Base-by-base conservation (phyloP, 2,113 vertebrate species). In the Turnix velox region DNA sequence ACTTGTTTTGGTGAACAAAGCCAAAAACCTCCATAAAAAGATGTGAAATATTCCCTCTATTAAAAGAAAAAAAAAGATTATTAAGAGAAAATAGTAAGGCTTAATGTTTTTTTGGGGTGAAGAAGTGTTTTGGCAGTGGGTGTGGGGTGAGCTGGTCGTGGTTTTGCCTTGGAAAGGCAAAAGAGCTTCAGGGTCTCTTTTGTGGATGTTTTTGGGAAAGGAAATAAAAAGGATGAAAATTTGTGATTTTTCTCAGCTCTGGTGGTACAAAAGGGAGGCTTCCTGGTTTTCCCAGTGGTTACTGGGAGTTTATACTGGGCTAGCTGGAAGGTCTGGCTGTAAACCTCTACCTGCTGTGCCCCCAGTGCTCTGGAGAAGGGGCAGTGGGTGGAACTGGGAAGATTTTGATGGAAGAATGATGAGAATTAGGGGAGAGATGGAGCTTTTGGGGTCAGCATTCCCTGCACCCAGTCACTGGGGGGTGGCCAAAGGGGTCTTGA, bases 241-340 rank as follows among this genome's bases (percentile, higher is more conserved):
- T 8, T 15, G 31, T 6, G 14, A 0, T 2, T 55, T 66, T 69
- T 87, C 37, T 80, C 37, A 19, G 82, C 37, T 35, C 6, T 7
- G 30, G 7, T n/a, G 42, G 59, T 48, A 14, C 39, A 25, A 87
- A 23, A 20, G 5, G 48, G 18, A 6, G 2, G 1, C 9, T 43
- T 31, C 37, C 1, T 9, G 12, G 51, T 3, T 3, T 0, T 2
- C 18, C 4, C 1, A 1, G 62, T 1, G 12, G 28, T 0, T 20
- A 1, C 1, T 46, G 0, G 2, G 52, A 40, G 63, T 52, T 76
- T 4, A 5, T 22, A 15, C 15, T 49, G 66, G 0, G 9, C 52
- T 5, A 63, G 57, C 40, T 76, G 74, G 5, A 24, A n/a, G 69
- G 24, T 10, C n/a, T 69, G 83, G 55, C 76, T n/a, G 0, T 24